Conservation (phyloP, 2,113 vertebrate species). For the Pseudopodoces humilis region DNA sequence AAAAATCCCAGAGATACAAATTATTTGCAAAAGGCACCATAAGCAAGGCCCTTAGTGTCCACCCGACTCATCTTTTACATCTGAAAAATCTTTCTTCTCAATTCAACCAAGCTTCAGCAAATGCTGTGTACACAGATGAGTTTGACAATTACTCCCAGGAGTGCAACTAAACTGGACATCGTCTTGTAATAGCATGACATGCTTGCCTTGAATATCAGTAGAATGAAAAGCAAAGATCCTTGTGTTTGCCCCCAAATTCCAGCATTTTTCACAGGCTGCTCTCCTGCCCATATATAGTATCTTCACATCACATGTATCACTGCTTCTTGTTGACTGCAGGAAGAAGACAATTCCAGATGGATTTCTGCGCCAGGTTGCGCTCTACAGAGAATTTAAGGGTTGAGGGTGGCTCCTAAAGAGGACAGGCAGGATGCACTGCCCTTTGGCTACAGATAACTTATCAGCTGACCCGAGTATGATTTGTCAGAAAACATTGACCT, state of each 20-base stretch:
- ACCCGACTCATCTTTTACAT: neutral
- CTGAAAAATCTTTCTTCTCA: neutral
- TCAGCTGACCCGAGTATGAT: neutral
- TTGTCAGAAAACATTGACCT: neutral
- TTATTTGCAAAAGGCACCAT: neutral
- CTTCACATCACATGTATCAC: neutral
- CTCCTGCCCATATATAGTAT: accelerated
- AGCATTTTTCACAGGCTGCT: neutral
- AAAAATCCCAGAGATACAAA: neutral
- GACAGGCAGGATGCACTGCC: neutral
- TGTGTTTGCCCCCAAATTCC: neutral
- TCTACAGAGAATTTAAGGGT: neutral
- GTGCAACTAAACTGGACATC: neutral
- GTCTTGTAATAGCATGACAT: neutral
- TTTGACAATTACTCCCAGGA: neutral
- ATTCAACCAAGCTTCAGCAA: neutral
- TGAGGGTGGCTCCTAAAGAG: neutral
- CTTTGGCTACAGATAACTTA: neutral
- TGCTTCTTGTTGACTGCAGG: neutral
- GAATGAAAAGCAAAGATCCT: neutral
- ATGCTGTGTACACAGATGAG: neutral
- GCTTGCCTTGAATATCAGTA: neutral
- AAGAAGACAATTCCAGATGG: neutral
- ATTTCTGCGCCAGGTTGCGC: neutral
- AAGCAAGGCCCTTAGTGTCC: neutral